Evolutionary conservation across 2,797 vertebrate species (phyloP), one percentile per base, ranked within the genome.

Genomic region (Acipenser ruthenus): DNA sequence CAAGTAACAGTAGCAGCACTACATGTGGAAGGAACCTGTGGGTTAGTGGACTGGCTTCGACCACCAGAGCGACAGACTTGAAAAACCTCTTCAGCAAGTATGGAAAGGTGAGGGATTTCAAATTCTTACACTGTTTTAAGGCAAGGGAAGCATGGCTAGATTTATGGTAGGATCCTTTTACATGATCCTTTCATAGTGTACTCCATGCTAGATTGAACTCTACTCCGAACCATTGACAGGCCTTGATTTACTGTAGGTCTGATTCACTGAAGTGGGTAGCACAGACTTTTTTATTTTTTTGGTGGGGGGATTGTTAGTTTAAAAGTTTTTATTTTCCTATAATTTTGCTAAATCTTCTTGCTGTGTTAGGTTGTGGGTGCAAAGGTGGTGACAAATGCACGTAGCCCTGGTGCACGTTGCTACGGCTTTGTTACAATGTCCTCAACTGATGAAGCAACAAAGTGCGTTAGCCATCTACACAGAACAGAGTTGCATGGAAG

Each of bases 391-490:
- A 99, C 97, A 2, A 99, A 98, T 0, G 97, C 96, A 64, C 93
- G 96, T 70, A 99, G 96, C 68, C 97, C 97, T 0, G 97, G 97
- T 0, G 93, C 97, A 50, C 95, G 96, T n/a, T 99, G 97, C 79
- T 99, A 98, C 0, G 96, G 97, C 8, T 99, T 98, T 10, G 94
- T 99, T 67, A 98, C 96, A 0, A 99, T 99, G 97, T 92, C 93
- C 0, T 89, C 93, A 0, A 83, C 90, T 0, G 97, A 97, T 1
- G 96, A 99, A 75, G 95, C 96, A 49, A 95, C 95, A 18, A 94
- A 91, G 65, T 99, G 95, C 6, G 97, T 99, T 71, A 88, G 74
- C 73, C 93, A 99, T 62, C 91, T 98, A 3, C 95, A 99, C 82
- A 87, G 96, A 65, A 99, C 96, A 0, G 96, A 99, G 72, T 86